These are phyloP conservation scores for Eolophus roseicapilla DNA, from an alignment of 2,113 vertebrate genomes.

Conservation along the genomic window DNA sequence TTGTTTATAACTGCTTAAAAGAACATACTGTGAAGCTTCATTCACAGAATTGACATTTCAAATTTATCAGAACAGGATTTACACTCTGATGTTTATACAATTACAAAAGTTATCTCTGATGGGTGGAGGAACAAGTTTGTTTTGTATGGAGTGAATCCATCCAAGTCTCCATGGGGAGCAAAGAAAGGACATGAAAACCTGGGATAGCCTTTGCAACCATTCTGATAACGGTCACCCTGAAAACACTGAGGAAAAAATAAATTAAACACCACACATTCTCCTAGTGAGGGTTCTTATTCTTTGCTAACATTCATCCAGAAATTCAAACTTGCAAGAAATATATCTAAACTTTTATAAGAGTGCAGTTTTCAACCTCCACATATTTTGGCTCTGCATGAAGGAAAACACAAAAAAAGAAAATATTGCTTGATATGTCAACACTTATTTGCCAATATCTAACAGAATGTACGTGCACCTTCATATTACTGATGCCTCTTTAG, in stretches of 20 bases:
- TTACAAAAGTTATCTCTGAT: constrained; percentile 30
- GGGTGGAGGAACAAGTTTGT: constrained; percentile 30
- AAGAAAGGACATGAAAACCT: constrained; percentile 16
- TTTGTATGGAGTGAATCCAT: constrained; percentile 23
- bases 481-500: neutral
- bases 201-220: constrained; percentile 8
- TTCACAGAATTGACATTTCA: constrained; percentile 37
- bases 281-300: neutral
- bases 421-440: neutral
- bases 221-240: neutral
- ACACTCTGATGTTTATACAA: neutral
- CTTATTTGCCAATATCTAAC: neutral
- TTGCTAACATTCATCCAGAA: neutral
- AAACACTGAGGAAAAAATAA: neutral
- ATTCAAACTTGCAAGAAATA: neutral
- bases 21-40: constrained; percentile 43
- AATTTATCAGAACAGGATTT: constrained; percentile 51
- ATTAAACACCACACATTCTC: neutral
- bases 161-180: neutral
- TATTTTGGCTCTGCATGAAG: neutral
- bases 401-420: neutral
- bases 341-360: neutral
- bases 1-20: constrained; percentile 18
- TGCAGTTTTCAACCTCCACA: neutral
- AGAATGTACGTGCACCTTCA: neutral